phyloP scores from a whole-genome alignment of 2,113 vertebrate genomes.

The Cyprinus carpio region DNA sequence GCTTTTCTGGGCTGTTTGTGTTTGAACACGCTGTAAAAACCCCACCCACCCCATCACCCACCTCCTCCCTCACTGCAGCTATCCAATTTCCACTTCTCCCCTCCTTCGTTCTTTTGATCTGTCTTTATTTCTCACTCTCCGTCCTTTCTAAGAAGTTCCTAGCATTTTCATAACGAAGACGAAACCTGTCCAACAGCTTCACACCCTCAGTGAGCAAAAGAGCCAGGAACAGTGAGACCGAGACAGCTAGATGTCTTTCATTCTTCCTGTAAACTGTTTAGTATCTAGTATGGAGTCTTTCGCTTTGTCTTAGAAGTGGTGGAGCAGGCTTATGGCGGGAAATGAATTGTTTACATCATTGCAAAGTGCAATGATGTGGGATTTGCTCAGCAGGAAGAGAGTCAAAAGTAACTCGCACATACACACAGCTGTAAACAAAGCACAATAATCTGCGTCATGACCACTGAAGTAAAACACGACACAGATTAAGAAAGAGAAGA shows the following conservation, averaged over 20 bases:
- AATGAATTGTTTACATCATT: neutral
- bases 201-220: neutral
- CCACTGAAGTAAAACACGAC: neutral
- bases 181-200: conserved; percentile 51
- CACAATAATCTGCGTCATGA: neutral
- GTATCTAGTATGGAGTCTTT: neutral
- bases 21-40: neutral
- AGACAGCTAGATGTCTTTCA: neutral
- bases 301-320: neutral
- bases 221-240: neutral
- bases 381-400: too few relatives aligned
- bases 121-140: neutral
- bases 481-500: conserved; percentile 25
- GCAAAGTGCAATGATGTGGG: neutral
- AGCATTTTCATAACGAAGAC: neutral
- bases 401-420: too few relatives aligned
- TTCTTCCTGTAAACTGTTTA: neutral
- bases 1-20: conserved; percentile 28
- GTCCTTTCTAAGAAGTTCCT: neutral
- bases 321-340: neutral
- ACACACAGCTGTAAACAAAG: too few relatives aligned
- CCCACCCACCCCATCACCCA: conserved; percentile 36
- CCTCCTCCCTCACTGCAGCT: too few relatives aligned
- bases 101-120: neutral
- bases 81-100: conserved; percentile 37